Evolutionary conservation across 2,113 vertebrate species (phyloP).

Genomic region (Crotalus horridus): DNA sequence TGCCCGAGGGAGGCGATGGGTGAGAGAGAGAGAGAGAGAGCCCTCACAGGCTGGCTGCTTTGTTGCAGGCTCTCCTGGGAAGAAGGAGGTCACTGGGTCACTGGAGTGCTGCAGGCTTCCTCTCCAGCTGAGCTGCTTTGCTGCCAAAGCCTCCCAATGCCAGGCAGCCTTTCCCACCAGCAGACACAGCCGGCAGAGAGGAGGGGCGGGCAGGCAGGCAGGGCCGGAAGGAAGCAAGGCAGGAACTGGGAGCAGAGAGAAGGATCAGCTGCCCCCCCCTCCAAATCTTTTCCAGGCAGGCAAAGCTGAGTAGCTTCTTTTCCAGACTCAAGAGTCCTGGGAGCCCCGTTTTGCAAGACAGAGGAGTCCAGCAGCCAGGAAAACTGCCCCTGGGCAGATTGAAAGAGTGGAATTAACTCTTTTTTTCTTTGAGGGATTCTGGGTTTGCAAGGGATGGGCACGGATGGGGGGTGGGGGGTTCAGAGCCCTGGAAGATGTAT

Average conservation of each 20-base stretch:
- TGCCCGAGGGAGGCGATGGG: background rate
- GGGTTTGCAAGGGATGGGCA: background rate
- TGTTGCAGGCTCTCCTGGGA: conserved; percentile 55
- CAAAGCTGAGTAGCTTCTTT: background rate
- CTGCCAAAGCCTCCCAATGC: conserved; percentile 34
- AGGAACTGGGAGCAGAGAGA: no score
- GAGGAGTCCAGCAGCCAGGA: background rate
- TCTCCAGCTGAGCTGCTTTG: conserved; percentile 44
- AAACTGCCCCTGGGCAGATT: background rate
- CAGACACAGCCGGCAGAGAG: background rate
- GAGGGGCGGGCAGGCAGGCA: background rate
- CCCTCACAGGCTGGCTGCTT: conserved; percentile 37
- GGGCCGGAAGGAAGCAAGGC: no score
- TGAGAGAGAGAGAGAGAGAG: background rate
- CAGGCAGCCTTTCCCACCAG: background rate
- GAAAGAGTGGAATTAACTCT: background rate
- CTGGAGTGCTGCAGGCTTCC: conserved; percentile 37
- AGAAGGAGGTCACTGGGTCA: conserved; percentile 65
- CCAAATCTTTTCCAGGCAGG: background rate
- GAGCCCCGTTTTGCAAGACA: background rate
- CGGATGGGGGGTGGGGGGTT: no score
- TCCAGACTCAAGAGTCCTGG: background rate
- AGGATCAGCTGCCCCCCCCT: background rate
- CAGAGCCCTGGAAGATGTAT: background rate
- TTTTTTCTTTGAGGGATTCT: background rate